These are phyloP conservation scores for Percopsis transmontana DNA, from an alignment of 2,113 vertebrate species.

Conservation along the genomic window DNA sequence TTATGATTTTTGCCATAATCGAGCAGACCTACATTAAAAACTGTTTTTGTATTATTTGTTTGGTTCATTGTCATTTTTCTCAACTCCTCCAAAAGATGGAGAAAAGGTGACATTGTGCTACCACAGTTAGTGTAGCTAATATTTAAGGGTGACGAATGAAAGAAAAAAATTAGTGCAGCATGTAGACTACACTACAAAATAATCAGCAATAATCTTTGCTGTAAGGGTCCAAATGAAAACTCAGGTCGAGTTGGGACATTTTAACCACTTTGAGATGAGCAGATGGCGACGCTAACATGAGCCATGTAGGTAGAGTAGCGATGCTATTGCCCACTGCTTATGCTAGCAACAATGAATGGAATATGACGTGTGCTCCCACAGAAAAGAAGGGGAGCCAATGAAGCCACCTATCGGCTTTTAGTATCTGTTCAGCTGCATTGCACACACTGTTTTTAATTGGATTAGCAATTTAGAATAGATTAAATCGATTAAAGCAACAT, in stretches of 20 bases:
- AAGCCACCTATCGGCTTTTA: constrained; percentile 55
- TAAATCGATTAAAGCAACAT: constrained; percentile 71
- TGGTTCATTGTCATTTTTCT: no score
- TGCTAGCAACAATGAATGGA: constrained; percentile 39
- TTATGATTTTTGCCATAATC: no score
- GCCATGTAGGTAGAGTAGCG: constrained; percentile 36
- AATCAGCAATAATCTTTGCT: no score
- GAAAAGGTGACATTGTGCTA: neutral
- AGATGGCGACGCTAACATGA: constrained; percentile 19
- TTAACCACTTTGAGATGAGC: constrained; percentile 33
- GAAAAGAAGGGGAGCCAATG: constrained; percentile 46
- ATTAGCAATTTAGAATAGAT: constrained; percentile 71
- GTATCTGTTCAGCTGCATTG: constrained; percentile 60
- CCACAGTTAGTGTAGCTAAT: constrained; percentile 4
- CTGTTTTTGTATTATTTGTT: no score
- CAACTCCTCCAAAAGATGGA: no score
- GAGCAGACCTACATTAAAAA: no score
- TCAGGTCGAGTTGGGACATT: constrained; percentile 44
- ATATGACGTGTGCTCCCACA: constrained; percentile 47
- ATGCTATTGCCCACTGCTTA: neutral
- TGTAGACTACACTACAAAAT: no score
- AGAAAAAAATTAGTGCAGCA: no score
- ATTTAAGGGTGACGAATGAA: no score
- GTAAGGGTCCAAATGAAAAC: constrained; percentile 37
- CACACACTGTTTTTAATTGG: constrained; percentile 70